Percentiles rank a stretch among this genome's conserved stretches.
Evolutionary conservation across 2,888 invertebrate genomes (phyloP).

Genomic region (Sinohyriopsis cumingii): DNA sequence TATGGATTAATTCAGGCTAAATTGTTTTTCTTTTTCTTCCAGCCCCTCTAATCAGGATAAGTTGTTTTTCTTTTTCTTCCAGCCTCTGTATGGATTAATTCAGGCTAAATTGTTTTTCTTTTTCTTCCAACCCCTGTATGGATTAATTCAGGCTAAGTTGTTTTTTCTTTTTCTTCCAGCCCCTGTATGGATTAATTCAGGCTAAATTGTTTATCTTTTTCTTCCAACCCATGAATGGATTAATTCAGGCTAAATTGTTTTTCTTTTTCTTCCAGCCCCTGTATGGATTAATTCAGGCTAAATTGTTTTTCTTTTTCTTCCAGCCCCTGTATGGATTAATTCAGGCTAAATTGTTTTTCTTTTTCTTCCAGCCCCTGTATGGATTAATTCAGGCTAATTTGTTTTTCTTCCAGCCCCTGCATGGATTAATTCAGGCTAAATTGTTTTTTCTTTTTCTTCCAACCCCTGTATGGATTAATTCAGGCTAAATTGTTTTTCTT

Average conservation of each 20-base stretch:
- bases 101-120: background rate
- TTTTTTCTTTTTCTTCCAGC: background rate
- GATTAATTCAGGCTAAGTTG: slow-evolving; percentile 87
- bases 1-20: slow-evolving; percentile 90
- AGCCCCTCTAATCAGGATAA: background rate
- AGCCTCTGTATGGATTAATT: too few relatives aligned
- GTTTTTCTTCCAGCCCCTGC: slow-evolving; percentile 79
- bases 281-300: too few relatives aligned
- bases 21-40: slow-evolving; percentile 77
- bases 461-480: background rate
- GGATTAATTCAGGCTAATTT: background rate
- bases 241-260: too few relatives aligned
- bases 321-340: too few relatives aligned
- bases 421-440: slow-evolving; percentile 87
- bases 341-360: too few relatives aligned
- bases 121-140: slow-evolving; percentile 84
- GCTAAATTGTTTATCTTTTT: background rate
- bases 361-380: too few relatives aligned
- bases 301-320: too few relatives aligned
- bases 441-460: slow-evolving; percentile 73
- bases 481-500: background rate
- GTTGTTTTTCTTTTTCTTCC: background rate
- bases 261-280: too few relatives aligned
- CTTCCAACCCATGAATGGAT: too few relatives aligned
- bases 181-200: background rate